Evolutionary conservation across 35 echinoderm and acorn worm species (phyloP).

Genomic region (Ophioderma brevispina): DNA sequence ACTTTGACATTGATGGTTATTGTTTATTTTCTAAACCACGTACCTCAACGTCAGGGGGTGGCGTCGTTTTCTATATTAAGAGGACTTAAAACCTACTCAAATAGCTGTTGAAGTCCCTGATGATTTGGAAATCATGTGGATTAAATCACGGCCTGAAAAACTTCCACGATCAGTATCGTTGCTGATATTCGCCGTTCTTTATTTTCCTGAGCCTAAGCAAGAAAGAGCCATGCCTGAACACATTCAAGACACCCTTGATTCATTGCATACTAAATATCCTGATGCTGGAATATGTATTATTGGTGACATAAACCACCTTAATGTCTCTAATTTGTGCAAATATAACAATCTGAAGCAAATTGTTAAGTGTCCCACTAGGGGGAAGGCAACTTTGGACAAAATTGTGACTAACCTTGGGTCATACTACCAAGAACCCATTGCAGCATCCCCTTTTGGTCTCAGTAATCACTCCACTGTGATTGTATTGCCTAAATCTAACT

Average conservation of each 20-base stretch:
- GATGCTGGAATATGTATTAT: conserved; percentile 46
- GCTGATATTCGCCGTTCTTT: not conserved
- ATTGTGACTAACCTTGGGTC: conserved; percentile 20
- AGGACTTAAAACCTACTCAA: not conserved
- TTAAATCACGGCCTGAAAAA: not conserved
- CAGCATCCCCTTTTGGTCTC: conserved; percentile 1
- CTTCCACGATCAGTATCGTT: not conserved
- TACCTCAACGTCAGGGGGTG: not conserved
- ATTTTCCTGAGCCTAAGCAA: not conserved
- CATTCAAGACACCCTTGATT: not conserved
- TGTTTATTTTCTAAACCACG: conserved; percentile 26
- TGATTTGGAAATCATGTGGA: not conserved
- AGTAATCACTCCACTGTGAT: conserved; percentile 30
- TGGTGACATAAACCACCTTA: conserved; percentile 38
- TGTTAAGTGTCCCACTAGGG: conserved; percentile 28
- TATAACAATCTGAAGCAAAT: conserved; percentile 17
- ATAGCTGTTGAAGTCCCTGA: not conserved
- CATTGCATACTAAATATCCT: not conserved
- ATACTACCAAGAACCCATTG: not conserved
- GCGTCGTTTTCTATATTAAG: not conserved
- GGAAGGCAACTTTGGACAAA: conserved; percentile 25
- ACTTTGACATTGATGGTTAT: conserved; percentile 10
- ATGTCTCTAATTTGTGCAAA: not conserved
- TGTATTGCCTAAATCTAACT: conserved; percentile 10
- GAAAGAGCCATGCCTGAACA: not conserved